Conservation (phyloP, 2,113 vertebrate genomes). For the Pholis gunnellus region DNA sequence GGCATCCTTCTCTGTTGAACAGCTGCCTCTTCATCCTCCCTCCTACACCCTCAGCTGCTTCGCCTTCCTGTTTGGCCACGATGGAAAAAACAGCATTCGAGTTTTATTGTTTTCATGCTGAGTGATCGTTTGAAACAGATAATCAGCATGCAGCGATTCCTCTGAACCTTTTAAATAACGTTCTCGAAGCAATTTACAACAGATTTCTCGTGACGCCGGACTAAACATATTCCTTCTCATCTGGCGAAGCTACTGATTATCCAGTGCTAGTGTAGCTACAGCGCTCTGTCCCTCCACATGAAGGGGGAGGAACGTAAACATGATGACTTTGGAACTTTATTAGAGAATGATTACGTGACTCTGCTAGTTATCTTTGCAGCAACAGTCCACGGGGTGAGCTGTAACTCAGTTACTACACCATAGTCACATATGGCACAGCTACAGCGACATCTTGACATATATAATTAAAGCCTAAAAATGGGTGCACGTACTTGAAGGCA, state of each 20-base stretch:
- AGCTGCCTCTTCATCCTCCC: slow-evolving; percentile 70
- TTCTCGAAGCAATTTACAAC: slow-evolving; percentile 16
- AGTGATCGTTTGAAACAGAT: slow-evolving; percentile 41
- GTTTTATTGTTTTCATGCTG: slow-evolving; percentile 44
- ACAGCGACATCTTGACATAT: slow-evolving; percentile 33
- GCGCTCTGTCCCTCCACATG: background rate
- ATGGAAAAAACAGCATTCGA: slow-evolving; percentile 32
- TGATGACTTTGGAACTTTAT: slow-evolving; percentile 26
- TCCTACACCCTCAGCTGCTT: slow-evolving; percentile 68
- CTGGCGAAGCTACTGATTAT: slow-evolving; percentile 1
- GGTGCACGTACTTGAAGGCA: slow-evolving; percentile 19
- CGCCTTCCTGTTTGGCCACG: slow-evolving; percentile 52
- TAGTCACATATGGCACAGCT: slow-evolving; percentile 25
- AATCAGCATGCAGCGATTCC: slow-evolving; percentile 34
- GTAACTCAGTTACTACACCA: slow-evolving; percentile 11
- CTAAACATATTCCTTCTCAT: slow-evolving; percentile 7
- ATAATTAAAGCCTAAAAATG: slow-evolving; percentile 46
- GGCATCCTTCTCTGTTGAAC: slow-evolving; percentile 52
- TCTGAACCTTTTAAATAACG: slow-evolving; percentile 31
- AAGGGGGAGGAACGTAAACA: background rate
- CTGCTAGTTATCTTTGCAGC: slow-evolving; percentile 4
- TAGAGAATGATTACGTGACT: slow-evolving; percentile 5
- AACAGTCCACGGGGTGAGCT: slow-evolving; percentile 10
- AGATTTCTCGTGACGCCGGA: slow-evolving; percentile 10
- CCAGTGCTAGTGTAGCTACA: background rate